Evolutionary conservation across 2,113 vertebrate species (phyloP), one percentile per base, ranked within the genome.

Genomic region (Pluvialis apricaria): DNA sequence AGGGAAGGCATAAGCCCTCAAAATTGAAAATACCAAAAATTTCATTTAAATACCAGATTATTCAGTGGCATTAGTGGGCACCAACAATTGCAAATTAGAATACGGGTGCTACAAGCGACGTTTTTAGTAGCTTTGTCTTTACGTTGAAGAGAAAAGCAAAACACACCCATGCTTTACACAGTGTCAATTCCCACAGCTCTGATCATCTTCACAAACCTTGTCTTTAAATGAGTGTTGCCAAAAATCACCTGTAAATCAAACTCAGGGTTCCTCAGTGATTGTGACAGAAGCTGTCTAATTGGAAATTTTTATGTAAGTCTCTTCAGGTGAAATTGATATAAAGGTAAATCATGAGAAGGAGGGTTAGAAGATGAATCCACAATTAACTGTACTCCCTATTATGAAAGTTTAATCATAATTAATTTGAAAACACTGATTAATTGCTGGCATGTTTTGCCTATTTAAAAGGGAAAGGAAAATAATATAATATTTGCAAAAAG

Each of bases 361-460:
- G 76, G 66, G 84, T 11, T 96, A 94, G 69, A 71, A 98, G 84
- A 96, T 94, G 45, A 97, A 97, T 93, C 65, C 97, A 97, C 92
- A 98, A 97, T 97, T 98, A 98, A 91, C 54, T 72, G 44, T 89
- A 97, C 97, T 97, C 77, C 88, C 69, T 25, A 97, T 95, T 98
- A 97, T 84, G 78, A 91, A 98, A 96, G 47, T 95, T 97, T 95
- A 98, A 97, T 97, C 88, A 96, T 96, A 97, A 97, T 97, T 97
- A 97, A 97, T 97, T 96, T 98, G 73, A 96, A 97, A 97, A 96
- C 80, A 94, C 73, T 94, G 82, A 98, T 97, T 96, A 97, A 97
- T 86, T 97, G 55, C 82, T 98, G 91, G 42, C 64, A 96, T 84
- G 72, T 44, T 96, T 96, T 90, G 75, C 66, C 85, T 91, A 85